Evolutionary conservation across 2,113 vertebrate genomes (phyloP).

Genomic region (Tragelaphus buxtoni): DNA sequence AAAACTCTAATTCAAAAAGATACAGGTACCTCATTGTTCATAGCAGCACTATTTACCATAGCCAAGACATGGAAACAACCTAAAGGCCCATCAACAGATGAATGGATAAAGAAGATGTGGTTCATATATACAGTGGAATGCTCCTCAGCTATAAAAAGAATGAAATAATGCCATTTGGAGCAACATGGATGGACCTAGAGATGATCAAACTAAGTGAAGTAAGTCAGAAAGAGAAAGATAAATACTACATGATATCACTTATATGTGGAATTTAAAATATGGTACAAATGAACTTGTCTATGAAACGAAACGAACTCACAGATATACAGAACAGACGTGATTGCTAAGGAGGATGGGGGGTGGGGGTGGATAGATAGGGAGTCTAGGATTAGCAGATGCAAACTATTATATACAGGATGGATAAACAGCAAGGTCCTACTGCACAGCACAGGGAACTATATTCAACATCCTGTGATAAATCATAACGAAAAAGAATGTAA

Average conservation of each 20-base stretch:
- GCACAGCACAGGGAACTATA: background rate
- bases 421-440: background rate
- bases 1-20: background rate
- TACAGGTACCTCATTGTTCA: background rate
- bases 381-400: background rate
- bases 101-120: background rate
- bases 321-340: background rate
- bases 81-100: background rate
- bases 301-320: background rate
- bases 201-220: background rate
- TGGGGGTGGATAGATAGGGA: background rate
- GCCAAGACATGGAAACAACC: background rate
- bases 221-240: background rate
- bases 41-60: background rate
- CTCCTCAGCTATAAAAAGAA: background rate
- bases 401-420: background rate
- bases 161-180: background rate
- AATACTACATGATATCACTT: background rate
- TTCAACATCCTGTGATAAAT: background rate
- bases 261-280: background rate
- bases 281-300: background rate
- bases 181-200: background rate
- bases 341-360: background rate
- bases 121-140: background rate
- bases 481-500: background rate